Conservation (phyloP, 1,140 invertebrate genomes). For the Sesamia nonagrioides region DNA sequence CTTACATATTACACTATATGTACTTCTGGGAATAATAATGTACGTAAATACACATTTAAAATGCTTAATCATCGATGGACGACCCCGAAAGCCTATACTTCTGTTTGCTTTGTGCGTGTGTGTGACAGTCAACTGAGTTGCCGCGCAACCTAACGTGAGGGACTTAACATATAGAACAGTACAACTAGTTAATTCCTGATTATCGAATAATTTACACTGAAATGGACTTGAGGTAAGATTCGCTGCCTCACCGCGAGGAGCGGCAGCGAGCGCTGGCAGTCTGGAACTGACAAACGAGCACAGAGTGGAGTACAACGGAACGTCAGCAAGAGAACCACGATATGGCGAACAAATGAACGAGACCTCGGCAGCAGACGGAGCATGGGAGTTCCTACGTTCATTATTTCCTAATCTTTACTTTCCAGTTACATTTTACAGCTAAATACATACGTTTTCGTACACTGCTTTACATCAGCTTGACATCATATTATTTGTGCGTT, state of each 20-base stretch:
- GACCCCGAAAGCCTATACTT: constrained; percentile 72
- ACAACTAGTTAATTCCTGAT: constrained; percentile 66
- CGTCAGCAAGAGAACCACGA: constrained; percentile 26
- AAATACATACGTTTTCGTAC: constrained; percentile 83
- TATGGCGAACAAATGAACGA: constrained; percentile 46
- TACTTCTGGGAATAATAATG: constrained; percentile 62
- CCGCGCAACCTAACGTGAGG: constrained; percentile 63
- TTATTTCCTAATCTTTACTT: constrained; percentile 76
- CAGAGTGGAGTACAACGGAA: constrained; percentile 18
- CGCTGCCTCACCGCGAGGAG: neutral
- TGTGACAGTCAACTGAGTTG: constrained; percentile 70
- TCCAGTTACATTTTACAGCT: constrained; percentile 82
- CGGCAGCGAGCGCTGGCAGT: too few species aligned
- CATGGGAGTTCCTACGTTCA: constrained; percentile 71
- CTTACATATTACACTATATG: constrained; percentile 72
- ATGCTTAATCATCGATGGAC: constrained; percentile 61
- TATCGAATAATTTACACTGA: constrained; percentile 62
- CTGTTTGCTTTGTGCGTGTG: constrained; percentile 74
- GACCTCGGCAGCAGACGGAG: constrained; percentile 60
- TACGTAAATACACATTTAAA: constrained; percentile 51
- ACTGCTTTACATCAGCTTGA: constrained; percentile 78
- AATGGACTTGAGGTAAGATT: constrained; percentile 55
- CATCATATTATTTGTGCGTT: constrained; percentile 85
- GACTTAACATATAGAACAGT: constrained; percentile 62
- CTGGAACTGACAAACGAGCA: neutral